Percentiles rank a stretch among this genome's conserved stretches.
Conservation (phyloP, 1,140 invertebrate genomes). For the Fopius arisanus region DNA sequence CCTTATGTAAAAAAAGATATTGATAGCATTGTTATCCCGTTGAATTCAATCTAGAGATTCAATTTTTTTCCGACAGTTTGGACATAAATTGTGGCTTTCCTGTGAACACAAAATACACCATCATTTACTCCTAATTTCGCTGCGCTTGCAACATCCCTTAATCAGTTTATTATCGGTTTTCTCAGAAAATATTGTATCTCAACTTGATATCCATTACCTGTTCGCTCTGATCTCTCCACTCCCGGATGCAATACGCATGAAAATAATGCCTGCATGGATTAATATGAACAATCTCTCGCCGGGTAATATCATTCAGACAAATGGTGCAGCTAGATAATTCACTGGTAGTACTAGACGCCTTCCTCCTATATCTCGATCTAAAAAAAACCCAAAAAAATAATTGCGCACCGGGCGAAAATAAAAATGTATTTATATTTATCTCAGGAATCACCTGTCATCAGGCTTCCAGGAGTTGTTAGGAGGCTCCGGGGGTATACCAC, state of each 20-base stretch:
- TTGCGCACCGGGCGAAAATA: background rate
- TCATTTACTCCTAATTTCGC: background rate
- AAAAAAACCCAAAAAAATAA: background rate
- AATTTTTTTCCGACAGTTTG: constrained; percentile 22
- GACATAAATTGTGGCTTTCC: constrained; percentile 17
- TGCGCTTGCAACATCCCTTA: background rate
- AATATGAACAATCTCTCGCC: background rate
- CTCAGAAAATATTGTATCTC: constrained; percentile 7
- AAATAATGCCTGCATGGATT: constrained; percentile 38
- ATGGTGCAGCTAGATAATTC: constrained; percentile 37
- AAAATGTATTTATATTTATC: background rate
- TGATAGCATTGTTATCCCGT: background rate
- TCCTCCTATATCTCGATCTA: constrained; percentile 17
- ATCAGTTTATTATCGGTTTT: background rate
- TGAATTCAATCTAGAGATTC: constrained; percentile 10
- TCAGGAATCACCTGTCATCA: constrained; percentile 2
- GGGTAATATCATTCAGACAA: constrained; percentile 27
- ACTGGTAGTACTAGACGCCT: constrained; percentile 16
- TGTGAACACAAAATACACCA: background rate
- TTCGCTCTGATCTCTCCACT: constrained; percentile 30
- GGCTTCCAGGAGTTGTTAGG: constrained; percentile 10
- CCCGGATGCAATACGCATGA: constrained; percentile 38
- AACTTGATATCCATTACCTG: too few species aligned
- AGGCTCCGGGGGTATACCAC: constrained; percentile 11
- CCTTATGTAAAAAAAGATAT: background rate